Conservation (phyloP, 2,797 vertebrate species). For the Myioborus miniatus region DNA sequence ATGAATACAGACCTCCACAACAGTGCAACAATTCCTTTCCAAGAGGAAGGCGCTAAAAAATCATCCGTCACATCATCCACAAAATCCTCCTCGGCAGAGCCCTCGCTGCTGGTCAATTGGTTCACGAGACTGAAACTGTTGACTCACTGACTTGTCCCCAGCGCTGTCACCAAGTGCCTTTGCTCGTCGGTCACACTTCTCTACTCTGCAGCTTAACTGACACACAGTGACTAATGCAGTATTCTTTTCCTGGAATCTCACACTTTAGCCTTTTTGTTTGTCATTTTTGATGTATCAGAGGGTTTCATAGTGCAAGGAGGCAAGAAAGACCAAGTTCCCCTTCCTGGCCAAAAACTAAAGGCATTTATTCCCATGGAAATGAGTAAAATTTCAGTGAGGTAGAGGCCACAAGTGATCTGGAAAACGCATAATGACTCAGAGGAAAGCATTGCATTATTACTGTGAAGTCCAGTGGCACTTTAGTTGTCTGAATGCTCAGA, state of each 20-base stretch:
- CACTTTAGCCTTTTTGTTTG: neutral
- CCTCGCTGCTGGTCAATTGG: constrained; percentile 86
- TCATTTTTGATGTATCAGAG: neutral
- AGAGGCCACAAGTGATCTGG: neutral
- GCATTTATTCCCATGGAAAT: neutral
- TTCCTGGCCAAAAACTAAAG: neutral
- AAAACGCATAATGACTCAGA: neutral
- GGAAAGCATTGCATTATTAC: neutral
- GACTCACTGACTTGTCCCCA: constrained; percentile 84
- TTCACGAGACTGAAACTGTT: constrained; percentile 88
- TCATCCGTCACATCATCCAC: constrained; percentile 56
- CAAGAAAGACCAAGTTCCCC: neutral
- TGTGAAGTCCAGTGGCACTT: neutral
- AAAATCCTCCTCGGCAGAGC: constrained; percentile 85
- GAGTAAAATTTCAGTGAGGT: neutral
- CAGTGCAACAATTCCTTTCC: constrained; percentile 89
- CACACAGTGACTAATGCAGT: neutral
- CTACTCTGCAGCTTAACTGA: constrained; percentile 36
- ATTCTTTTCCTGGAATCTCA: constrained; percentile 21
- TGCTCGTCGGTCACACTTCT: constrained; percentile 40
- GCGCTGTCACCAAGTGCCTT: constrained; percentile 81
- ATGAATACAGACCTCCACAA: constrained; percentile 85
- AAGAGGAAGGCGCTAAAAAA: constrained; percentile 83
- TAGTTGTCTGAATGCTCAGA: neutral
- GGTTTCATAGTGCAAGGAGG: neutral